These are phyloP conservation scores for Myathropa florea DNA, from an alignment of 2,888 invertebrate genomes.

Conservation along the genomic window DNA sequence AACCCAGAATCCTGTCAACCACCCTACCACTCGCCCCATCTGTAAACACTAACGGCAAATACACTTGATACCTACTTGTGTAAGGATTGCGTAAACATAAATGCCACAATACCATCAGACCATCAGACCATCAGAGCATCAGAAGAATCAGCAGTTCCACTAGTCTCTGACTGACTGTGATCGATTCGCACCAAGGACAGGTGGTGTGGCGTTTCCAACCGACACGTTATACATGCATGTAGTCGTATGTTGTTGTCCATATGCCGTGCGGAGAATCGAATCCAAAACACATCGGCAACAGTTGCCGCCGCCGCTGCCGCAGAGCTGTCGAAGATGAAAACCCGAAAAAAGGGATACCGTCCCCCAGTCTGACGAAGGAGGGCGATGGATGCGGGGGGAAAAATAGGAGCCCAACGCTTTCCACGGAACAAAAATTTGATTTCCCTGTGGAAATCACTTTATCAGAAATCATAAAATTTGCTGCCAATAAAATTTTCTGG, in stretches of 20 bases:
- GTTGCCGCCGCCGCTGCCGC: conserved; percentile 37
- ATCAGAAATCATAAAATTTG: conserved; percentile 80
- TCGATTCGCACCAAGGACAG: conserved; percentile 59
- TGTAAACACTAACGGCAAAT: conserved; percentile 24
- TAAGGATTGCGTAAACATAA: conserved; percentile 41
- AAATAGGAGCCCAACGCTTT: conserved; percentile 38
- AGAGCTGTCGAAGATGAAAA: conserved; percentile 52
- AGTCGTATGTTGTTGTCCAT: not conserved
- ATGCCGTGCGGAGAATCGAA: conserved; percentile 15
- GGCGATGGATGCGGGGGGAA: not conserved
- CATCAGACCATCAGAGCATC: conserved; percentile 36
- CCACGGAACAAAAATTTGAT: conserved; percentile 72
- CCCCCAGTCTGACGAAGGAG: not conserved
- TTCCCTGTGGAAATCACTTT: conserved; percentile 80
- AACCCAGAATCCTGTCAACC: not conserved
- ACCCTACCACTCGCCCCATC: not conserved
- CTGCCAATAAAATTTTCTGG: conserved; percentile 75
- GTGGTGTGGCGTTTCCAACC: not conserved
- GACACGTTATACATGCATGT: not conserved
- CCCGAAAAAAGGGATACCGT: conserved; percentile 32
- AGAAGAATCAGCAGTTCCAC: conserved; percentile 32
- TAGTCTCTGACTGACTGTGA: conserved; percentile 51
- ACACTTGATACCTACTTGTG: conserved; percentile 27
- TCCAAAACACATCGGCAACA: conserved; percentile 43
- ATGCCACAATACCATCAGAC: conserved; percentile 8